Conservation (phyloP, 1,140 invertebrate species). For the Diachasmimorpha longicaudata region DNA sequence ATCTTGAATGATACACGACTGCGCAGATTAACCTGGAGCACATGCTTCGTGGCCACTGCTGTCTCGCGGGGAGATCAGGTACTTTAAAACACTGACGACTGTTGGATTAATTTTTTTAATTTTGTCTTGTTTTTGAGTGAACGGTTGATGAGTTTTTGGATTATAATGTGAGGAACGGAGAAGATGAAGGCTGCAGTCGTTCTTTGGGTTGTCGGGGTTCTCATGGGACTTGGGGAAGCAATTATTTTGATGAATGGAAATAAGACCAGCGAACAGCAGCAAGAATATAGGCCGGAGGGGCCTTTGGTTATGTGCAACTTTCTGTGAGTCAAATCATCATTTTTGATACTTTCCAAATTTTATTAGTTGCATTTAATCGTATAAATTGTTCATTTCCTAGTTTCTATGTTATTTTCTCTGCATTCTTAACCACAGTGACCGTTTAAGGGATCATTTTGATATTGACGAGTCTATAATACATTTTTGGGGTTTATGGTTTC, state of each 20-base stretch:
- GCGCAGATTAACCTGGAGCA: background rate
- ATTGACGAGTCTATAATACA: too few species aligned
- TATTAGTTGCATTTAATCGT: background rate
- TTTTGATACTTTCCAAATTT: background rate
- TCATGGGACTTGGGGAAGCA: background rate
- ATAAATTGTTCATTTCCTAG: too few species aligned
- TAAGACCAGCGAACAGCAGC: constrained; percentile 39
- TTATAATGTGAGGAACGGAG: background rate
- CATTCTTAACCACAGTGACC: too few species aligned
- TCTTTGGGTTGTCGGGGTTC: background rate
- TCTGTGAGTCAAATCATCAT: constrained; percentile 47
- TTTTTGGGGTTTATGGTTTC: too few species aligned
- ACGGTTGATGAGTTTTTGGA: background rate
- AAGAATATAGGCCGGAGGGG: constrained; percentile 52
- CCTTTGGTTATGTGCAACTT: constrained; percentile 56
- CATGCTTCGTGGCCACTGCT: background rate
- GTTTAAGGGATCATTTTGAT: too few species aligned
- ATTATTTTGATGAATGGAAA: constrained; percentile 27
- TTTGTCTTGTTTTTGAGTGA: background rate
- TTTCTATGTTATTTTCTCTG: too few species aligned
- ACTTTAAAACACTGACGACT: background rate
- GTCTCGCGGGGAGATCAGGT: background rate
- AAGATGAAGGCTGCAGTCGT: background rate
- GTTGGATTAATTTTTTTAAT: background rate
- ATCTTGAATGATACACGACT: background rate